Conservation (phyloP, 2,797 vertebrate species). For the Apogon talboti region DNA sequence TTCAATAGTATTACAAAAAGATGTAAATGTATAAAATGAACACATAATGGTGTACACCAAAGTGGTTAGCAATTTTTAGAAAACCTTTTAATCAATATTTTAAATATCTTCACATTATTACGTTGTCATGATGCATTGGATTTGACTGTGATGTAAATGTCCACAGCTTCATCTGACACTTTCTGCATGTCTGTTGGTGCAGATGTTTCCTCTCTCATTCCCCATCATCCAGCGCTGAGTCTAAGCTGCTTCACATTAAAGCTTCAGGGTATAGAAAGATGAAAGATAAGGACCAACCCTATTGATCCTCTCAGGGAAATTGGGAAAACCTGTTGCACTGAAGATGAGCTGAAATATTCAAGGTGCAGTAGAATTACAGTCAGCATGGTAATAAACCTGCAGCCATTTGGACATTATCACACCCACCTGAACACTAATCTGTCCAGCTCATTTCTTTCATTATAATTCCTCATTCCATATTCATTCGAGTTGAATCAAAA, state of each 20-base stretch:
- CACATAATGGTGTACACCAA: no score
- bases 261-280: slow-evolving; percentile 33
- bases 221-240: slow-evolving; percentile 43
- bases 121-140: slow-evolving; percentile 3
- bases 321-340: slow-evolving; percentile 26
- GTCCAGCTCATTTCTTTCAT: slow-evolving; percentile 33
- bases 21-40: no score
- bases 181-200: slow-evolving; percentile 12
- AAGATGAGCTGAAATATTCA: slow-evolving; percentile 44
- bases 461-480: slow-evolving; percentile 10
- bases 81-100: no score
- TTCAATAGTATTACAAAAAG: no score
- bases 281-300: slow-evolving; percentile 41
- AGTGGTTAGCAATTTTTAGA: no score
- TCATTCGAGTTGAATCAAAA: slow-evolving; percentile 42
- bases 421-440: slow-evolving; percentile 30
- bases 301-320: slow-evolving; percentile 38
- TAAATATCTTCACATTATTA: not conserved
- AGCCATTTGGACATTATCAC: slow-evolving; percentile 22
- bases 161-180: slow-evolving; percentile 17
- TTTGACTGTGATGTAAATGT: slow-evolving; percentile 23
- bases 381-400: slow-evolving; percentile 40
- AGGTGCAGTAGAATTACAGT: slow-evolving; percentile 32
- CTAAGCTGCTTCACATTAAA: slow-evolving; percentile 20
- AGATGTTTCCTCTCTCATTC: slow-evolving; percentile 24